Evolutionary conservation across 2,888 invertebrate species (phyloP), one percentile per base, ranked within the genome.

Genomic region (Amphipyra tragopoginis): DNA sequence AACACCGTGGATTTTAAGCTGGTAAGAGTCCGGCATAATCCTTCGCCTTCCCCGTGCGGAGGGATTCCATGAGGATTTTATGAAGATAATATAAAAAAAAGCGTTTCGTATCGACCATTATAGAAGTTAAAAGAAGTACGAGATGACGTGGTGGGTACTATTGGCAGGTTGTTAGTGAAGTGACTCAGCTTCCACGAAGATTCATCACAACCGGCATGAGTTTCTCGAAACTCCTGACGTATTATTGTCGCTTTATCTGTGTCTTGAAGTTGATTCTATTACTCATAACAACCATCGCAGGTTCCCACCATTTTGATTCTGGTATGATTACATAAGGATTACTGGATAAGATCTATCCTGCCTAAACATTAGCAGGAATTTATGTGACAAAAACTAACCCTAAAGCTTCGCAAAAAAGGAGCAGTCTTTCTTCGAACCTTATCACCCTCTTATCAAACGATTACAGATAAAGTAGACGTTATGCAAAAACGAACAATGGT

Each of bases 401-500:
- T 0, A 43, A 69, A 42, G 21, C 11, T 53, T n/a, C 6, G 36
- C 14, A 43, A 40, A 51, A 67, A 61, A 47, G 8, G 3, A 14
- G 11, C 36, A 36, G 10, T 26, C 42, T 45, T 62, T 65, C 55
- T 67, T 63, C 15, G 11, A 64, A 21, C 36, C 36, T 49, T 59
- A 63, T 60, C 68, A 61, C 39, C 43, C 4, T 29, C 15, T 65
- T 76, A 79, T 65, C 65, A 68, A 63, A 65, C 43, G 56, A 50
- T 39, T 60, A 15, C 7, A 50, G 36, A 49, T 58, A 59, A 65
- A 14, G 11, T 5, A 48, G 54, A 69, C 26, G 53, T 77, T 74
- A 74, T 63, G 73, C 68, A 74, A 76, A 77, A 73, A 62, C 48
- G 14, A 58, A 59, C 56, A 64, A 75, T 62, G 15, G 26, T 51